These are phyloP conservation scores for Myotis vivesi DNA, from an alignment of 2,797 vertebrate species.

Conservation along the genomic window DNA sequence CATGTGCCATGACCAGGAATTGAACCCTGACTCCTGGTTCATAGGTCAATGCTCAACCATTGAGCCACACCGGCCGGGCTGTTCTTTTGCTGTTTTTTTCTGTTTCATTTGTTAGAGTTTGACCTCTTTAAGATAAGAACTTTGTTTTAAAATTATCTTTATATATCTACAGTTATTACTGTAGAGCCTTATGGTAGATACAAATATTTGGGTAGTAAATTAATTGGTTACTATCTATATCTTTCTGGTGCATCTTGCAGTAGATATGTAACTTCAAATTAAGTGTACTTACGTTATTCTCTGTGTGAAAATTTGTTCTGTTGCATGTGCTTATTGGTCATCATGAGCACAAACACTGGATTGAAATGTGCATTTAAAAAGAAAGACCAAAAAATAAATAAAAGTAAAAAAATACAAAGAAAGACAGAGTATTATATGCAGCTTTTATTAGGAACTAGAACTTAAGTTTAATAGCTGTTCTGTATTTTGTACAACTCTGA, in stretches of 20 bases:
- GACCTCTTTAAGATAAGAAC: slow-evolving; percentile 18
- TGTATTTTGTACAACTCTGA: slow-evolving; percentile 85
- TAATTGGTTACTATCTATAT: not conserved
- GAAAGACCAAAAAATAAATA: not conserved
- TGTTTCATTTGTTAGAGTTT: slow-evolving; percentile 47
- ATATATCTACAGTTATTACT: not conserved
- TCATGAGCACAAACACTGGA: not conserved
- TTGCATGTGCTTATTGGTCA: slow-evolving; percentile 9
- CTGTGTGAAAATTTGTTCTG: not conserved
- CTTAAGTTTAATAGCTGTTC: slow-evolving; percentile 73
- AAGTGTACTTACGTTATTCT: not conserved
- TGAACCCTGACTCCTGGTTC: too few species aligned
- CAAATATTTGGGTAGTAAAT: slow-evolving; percentile 33
- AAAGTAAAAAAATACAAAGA: too few species aligned
- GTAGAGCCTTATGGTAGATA: not conserved
- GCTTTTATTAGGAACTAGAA: slow-evolving; percentile 68
- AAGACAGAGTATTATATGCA: not conserved
- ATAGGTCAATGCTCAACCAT: too few species aligned
- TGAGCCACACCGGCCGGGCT: too few species aligned
- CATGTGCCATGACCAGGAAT: too few species aligned
- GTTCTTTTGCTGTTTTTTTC: slow-evolving; percentile 10
- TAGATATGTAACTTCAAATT: slow-evolving; percentile 17
- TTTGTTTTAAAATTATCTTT: slow-evolving; percentile 44
- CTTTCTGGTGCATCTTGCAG: slow-evolving; percentile 42
- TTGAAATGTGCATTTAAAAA: slow-evolving; percentile 48